Base-by-base conservation (phyloP, 2,113 vertebrate species). In the Vanacampus margaritifer region DNA sequence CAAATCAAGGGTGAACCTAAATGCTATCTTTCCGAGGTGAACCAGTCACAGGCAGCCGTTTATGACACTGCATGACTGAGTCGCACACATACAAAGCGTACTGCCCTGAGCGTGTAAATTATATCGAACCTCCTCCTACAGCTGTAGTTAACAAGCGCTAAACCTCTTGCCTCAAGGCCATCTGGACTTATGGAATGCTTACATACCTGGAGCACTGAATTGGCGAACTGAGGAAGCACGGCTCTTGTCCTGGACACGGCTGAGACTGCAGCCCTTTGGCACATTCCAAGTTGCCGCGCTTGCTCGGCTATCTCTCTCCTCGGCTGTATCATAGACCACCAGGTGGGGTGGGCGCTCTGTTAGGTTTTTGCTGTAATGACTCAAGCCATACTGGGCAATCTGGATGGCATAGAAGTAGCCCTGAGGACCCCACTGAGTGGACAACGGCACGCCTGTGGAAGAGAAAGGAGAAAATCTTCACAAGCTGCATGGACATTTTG, bases 351-450 rank as follows among this genome's bases (percentile, higher is more conserved):
- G 80, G 0, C 93, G 93, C 91, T 99, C 97, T 0, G 97, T 99
- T 83, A 99, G 93, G 89, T 99, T 99, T 72, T 99, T 99, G 81
- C 97, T 99, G 90, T 96, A 99, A 87, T 99, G 97, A 80, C 97
- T 99, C 79, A 99, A 75, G n/a, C 97, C 97, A 10, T 98, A 99
- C 87, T 99, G 97, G 0, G 97, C 94, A 11, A 99, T 98, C 91
- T 99, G 97, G 92, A 99, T 99, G 78, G 97, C 96, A 76, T 99
- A 99, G 90, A 99, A 99, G 86, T 99, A 99, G 80, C 97, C 97
- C 86, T 99, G 97, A 59, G 97, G 97, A 3, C 97, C 97, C 97
- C 97, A 99, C 71, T 99, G 97, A 0, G 97, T 99, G 75, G 97
- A 99, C 32, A 99, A 83, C 0, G 97, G 97, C 32, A 99, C 97